Evolutionary conservation across 2,888 invertebrate species (phyloP).

Genomic region (Lysandra coridon): DNA sequence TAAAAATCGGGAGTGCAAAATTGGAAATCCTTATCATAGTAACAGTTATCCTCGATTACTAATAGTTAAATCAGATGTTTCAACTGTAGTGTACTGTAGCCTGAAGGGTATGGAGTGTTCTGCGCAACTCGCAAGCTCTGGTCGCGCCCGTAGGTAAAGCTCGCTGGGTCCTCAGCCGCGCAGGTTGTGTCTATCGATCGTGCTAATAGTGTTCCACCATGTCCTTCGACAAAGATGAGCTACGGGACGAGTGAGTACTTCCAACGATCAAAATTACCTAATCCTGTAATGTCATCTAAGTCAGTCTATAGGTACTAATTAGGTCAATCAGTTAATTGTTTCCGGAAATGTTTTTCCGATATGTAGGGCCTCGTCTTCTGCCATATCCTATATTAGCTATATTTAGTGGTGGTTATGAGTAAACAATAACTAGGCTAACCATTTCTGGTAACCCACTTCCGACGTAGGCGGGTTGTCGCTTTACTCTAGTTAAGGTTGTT

Average conservation of each 20-base stretch:
- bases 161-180: constrained; percentile 55
- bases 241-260: constrained; percentile 83
- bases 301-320: background rate
- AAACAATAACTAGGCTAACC: constrained; percentile 11
- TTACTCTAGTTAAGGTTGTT: background rate
- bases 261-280: background rate
- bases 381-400: background rate
- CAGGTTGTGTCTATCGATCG: constrained; percentile 65
- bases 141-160: constrained; percentile 61
- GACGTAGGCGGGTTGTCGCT: background rate
- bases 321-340: background rate
- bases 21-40: background rate
- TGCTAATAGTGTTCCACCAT: constrained; percentile 52
- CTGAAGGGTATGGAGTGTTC: background rate
- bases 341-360: background rate
- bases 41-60: background rate
- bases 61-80: background rate
- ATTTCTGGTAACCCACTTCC: background rate
- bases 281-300: background rate
- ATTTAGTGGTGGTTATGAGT: background rate
- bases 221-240: constrained; percentile 84
- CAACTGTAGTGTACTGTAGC: background rate
- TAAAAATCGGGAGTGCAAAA: background rate
- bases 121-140: constrained; percentile 45
- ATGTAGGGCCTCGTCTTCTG: background rate